These are phyloP conservation scores for Sitta europaea DNA, from an alignment of 2,113 vertebrate species.

Conservation along the genomic window DNA sequence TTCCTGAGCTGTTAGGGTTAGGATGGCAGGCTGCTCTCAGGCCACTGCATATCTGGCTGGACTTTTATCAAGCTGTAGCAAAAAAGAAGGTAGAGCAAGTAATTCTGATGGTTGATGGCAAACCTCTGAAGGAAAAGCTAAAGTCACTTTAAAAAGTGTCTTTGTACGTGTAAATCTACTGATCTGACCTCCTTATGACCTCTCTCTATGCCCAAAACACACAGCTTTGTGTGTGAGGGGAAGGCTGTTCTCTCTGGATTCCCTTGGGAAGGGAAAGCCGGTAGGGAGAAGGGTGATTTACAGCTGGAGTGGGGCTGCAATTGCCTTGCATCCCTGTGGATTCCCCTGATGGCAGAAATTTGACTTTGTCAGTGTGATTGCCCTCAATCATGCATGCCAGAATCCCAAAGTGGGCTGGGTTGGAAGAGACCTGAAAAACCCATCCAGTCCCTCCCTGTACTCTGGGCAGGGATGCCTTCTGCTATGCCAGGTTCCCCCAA, in stretches of 20 bases:
- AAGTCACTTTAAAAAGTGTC: neutral
- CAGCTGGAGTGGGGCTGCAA: neutral
- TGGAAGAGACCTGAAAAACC: neutral
- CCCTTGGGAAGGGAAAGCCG: neutral
- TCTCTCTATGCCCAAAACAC: accelerated
- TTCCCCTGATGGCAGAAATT: neutral
- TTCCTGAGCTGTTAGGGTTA: neutral
- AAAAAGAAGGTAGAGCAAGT: neutral
- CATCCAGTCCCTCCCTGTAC: neutral
- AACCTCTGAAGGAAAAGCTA: neutral
- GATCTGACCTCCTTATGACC: neutral
- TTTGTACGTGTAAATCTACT: neutral
- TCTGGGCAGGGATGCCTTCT: neutral
- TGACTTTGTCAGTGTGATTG: accelerated
- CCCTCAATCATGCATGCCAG: neutral
- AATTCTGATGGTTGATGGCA: neutral
- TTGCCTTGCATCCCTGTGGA: neutral
- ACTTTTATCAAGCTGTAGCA: neutral
- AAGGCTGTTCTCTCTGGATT: neutral
- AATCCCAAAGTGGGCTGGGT: neutral
- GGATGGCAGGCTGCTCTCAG: neutral
- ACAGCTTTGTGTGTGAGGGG: neutral
- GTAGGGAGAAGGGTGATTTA: neutral
- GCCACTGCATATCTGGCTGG: neutral
- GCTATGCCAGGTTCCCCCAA: neutral